Base-by-base conservation (phyloP, 2,888 invertebrate genomes). In the Stomorhina lunata region DNA sequence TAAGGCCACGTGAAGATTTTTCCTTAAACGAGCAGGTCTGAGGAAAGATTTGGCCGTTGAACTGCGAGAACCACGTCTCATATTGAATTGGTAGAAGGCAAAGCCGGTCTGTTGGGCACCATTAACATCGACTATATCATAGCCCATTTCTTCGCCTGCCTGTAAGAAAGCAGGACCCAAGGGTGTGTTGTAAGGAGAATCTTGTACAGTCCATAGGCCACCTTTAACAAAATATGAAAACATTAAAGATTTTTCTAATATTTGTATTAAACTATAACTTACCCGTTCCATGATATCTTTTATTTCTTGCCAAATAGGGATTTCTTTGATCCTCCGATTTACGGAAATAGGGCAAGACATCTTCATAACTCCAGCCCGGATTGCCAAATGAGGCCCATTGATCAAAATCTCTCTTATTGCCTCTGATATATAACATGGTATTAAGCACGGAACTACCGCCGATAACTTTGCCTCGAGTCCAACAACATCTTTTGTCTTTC, bases 111-210 rank as follows among this genome's bases (percentile, higher is more conserved):
- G 97, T 86, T 95, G 93, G 0, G 93, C 95, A 0, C 97, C 97
- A 88, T 98, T 98, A 0, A 96, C 93, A 90, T 98, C 98, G 0
- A 95, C 90, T 72, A 96, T 94, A 75, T 96, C 96, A 91, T 97
- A 97, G 25, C 97, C 97, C 95, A 97, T 95, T 90, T 97, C 97
- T 89, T 96, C 95, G n/a, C 95, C 97, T 0, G 97, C 97, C 92
- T 97, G 95, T 0, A 97, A 91, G 86, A 97, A 96, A 0, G 97
- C 96, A 0, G 95, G 93, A 0, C 96, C 97, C 40, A 97, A 91
- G 0, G 97, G 97, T 0, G 97, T 97, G 15, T 91, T 91, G 80
- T 91, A 91, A 0, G 91, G 91, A 1, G 90, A 66, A 75, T 91
- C 86, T 84, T 91, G 91, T 5, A 91, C 90, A 0, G 91, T 91